Evolutionary conservation across 1,140 invertebrate genomes (phyloP), one percentile per base, ranked within the genome.

Genomic region (Diorhabda elongata): DNA sequence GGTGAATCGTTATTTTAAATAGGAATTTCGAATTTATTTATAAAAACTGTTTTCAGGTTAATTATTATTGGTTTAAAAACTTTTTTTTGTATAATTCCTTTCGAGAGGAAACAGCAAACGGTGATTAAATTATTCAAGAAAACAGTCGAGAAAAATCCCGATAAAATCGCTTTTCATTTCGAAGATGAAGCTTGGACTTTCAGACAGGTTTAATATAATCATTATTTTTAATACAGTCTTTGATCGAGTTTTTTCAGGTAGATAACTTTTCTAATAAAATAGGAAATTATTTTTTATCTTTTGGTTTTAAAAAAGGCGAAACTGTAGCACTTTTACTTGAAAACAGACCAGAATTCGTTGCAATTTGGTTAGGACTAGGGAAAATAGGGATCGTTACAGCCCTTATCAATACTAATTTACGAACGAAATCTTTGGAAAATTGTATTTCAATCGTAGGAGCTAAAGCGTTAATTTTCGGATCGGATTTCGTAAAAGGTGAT

Each of bases 301-400:
- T 85, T 58, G 89, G 90, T 0, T 86, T 89, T 66, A 82, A 86
- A 52, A 84, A 85, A 26, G 93, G 91, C 3, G 93, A 98, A 76
- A 89, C 90, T 5, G 87, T 98, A 8, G 92, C 93, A 0, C 74
- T 99, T 3, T 86, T 95, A 45, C 90, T 98, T 89, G 94, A 96
- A 73, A 91, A 85, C 56, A 83, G 90, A 57, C 89, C 90, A 0
- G 92, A 97, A 79, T 96, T 92, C 78, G 85, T 94, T 3, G 90
- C 88, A 71, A 84, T 93, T n/a, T 98, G 95, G 95, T 81, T 98
- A 2, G 96, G 94, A 0, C 79, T 98, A 5, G 88, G 90, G 3
- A 95, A 95, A 82, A 86, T 94, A 60, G 94, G 95, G 45, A 88
- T 94, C 0, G 86, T 92, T 1, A 88, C 90, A 2, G 95, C 96